Conservation (phyloP, 2,113 vertebrate genomes). For the Micromys minutus region DNA sequence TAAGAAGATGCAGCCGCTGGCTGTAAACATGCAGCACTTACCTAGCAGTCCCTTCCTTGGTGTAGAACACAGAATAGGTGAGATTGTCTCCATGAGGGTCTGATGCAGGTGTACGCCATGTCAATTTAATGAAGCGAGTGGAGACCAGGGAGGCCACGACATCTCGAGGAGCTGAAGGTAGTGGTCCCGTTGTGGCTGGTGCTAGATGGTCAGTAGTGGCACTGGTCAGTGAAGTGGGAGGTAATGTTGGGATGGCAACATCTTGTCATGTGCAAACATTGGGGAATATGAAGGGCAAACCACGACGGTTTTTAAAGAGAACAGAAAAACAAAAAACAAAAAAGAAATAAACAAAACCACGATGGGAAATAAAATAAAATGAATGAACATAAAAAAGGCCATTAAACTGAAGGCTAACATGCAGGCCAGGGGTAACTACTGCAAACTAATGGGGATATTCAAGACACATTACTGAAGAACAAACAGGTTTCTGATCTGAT, state of each 20-base stretch:
- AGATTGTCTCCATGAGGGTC: slow-evolving; percentile 96
- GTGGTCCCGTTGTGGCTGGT: slow-evolving; percentile 94
- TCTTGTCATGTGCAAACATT: slow-evolving; percentile 94
- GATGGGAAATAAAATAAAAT: slow-evolving; percentile 91
- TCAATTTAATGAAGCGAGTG: slow-evolving; percentile 99
- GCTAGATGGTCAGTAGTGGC: slow-evolving; percentile 99
- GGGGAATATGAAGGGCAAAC: slow-evolving; percentile 89
- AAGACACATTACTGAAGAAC: slow-evolving; percentile 77
- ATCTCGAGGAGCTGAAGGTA: slow-evolving; percentile 95
- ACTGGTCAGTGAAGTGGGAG: slow-evolving; percentile 99
- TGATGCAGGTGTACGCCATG: slow-evolving; percentile 93
- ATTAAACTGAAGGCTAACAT: slow-evolving; percentile 91
- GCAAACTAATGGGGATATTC: slow-evolving; percentile 82
- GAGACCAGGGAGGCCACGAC: slow-evolving; percentile 98
- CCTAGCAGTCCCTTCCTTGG: slow-evolving; percentile 94
- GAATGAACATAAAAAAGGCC: slow-evolving; percentile 90
- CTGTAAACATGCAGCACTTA: slow-evolving; percentile 59
- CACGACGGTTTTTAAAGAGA: slow-evolving; percentile 90
- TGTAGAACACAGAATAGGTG: slow-evolving; percentile 97
- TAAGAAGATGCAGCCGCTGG: background rate
- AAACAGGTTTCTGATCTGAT: slow-evolving; percentile 80
- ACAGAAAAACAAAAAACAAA: slow-evolving; percentile 92
- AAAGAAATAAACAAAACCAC: slow-evolving; percentile 94
- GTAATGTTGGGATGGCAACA: slow-evolving; percentile 96
- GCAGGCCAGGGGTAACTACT: slow-evolving; percentile 85